A percentile compares a stretch with the other conserved stretches of the same genome.
Conservation (phyloP, 35 echinoderm and acorn worm genomes). For the Ophiothrix spiculata region DNA sequence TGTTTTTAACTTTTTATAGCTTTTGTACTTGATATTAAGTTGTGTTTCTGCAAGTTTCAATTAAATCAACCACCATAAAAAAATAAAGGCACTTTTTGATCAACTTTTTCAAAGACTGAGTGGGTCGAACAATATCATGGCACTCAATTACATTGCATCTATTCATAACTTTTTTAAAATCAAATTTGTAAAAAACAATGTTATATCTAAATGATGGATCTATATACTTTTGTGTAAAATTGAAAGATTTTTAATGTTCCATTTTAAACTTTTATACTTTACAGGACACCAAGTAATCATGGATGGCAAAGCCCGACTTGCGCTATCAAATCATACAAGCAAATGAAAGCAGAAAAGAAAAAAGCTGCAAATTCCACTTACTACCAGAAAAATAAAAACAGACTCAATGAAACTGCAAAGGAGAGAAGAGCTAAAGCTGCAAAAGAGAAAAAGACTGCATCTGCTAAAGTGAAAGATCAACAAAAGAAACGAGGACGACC, state of each 20-base stretch:
- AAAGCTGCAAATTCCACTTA: too few species aligned
- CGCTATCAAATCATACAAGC: not conserved
- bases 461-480: not conserved
- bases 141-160: not conserved
- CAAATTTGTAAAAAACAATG: not conserved
- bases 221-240: not conserved
- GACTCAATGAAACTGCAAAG: not conserved
- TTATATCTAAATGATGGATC: not conserved
- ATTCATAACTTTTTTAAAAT: not conserved
- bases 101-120: constrained; percentile 19
- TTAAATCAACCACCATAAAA: constrained; percentile 20
- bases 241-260: not conserved
- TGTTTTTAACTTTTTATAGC: not conserved
- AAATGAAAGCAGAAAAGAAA: not conserved
- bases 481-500: too few species aligned
- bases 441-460: not conserved
- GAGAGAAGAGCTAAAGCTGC: not conserved
- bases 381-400: not conserved
- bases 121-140: not conserved
- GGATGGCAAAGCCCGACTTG: not conserved
- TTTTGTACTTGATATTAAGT: not conserved
- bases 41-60: constrained; percentile 15
- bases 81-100: constrained; percentile 11
- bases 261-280: not conserved
- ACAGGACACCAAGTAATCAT: not conserved